Evolutionary conservation across 2,888 invertebrate species (phyloP).

Genomic region (Drosophila anomelani): DNA sequence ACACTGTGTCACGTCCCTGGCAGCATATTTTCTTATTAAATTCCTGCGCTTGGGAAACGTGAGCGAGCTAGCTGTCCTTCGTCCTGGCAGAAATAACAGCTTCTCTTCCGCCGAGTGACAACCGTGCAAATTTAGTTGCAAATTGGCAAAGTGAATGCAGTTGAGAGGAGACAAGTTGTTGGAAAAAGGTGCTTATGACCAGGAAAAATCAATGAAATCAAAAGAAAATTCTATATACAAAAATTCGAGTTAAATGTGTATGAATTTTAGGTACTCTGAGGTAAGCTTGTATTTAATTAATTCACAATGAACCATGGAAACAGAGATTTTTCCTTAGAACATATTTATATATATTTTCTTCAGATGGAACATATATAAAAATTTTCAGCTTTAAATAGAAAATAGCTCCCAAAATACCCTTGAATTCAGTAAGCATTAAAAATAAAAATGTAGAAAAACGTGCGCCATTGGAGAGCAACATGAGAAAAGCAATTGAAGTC

Average conservation of each 20-base stretch:
- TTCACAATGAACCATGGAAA: not conserved
- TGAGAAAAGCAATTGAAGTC: conserved; percentile 11
- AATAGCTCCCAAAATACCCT: not conserved
- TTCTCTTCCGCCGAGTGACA: conserved; percentile 51
- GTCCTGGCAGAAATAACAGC: conserved; percentile 2
- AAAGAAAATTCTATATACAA: not conserved
- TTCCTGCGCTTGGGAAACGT: conserved; percentile 59
- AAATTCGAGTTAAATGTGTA: not conserved
- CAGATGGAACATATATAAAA: not conserved
- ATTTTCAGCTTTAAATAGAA: not conserved
- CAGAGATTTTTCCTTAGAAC: not conserved
- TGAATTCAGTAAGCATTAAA: not conserved
- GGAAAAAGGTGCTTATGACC: conserved; percentile 13
- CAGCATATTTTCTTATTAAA: conserved; percentile 63
- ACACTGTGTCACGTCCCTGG: conserved; percentile 59
- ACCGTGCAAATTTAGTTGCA: conserved; percentile 69
- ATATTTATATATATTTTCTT: not conserved
- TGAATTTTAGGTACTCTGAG: not conserved
- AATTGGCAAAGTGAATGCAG: conserved; percentile 69
- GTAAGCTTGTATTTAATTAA: not conserved
- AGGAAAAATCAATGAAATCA: conserved; percentile 20
- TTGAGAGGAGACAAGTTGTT: conserved; percentile 53
- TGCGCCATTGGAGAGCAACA: not conserved
- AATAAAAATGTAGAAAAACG: not conserved
- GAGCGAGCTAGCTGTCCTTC: conserved; percentile 41